These are phyloP conservation scores for Cabera pusaria DNA, from an alignment of 2,888 invertebrate species.

Conservation along the genomic window DNA sequence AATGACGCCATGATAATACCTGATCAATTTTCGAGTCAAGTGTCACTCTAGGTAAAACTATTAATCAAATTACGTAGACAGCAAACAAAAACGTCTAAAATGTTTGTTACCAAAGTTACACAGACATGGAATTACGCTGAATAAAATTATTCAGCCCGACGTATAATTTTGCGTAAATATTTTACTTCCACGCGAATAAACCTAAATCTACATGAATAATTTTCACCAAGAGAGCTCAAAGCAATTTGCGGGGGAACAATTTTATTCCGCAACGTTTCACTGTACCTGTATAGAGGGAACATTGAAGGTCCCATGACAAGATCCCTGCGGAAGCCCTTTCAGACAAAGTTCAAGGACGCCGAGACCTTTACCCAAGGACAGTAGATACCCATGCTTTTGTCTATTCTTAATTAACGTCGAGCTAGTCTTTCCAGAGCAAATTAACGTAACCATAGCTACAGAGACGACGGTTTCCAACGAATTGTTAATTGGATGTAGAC, in stretches of 20 bases:
- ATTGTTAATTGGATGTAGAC: conserved; percentile 13
- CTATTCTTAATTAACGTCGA: conserved; percentile 4
- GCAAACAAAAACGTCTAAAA: too few species aligned
- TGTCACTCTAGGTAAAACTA: too few species aligned
- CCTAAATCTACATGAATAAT: conserved; percentile 8
- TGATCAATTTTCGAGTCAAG: neutral
- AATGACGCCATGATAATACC: conserved; percentile 4
- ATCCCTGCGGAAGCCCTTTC: conserved; percentile 15
- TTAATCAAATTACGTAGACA: too few species aligned
- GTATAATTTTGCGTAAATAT: conserved; percentile 8
- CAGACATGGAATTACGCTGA: too few species aligned
- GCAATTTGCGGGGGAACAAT: conserved; percentile 15
- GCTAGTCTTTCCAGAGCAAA: conserved; percentile 2
- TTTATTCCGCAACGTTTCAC: conserved; percentile 13
- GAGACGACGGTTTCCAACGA: too few species aligned
- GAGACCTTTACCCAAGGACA: conserved; percentile 24
- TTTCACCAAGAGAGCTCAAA: conserved; percentile 17
- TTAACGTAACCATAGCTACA: too few species aligned
- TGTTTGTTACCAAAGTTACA: too few species aligned
- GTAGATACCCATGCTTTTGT: conserved; percentile 2
- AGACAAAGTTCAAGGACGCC: conserved; percentile 26
- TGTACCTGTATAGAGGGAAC: conserved; percentile 12
- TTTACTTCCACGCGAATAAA: conserved; percentile 6
- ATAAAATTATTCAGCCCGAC: conserved; percentile 2
- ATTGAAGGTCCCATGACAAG: conserved; percentile 16